Conservation (phyloP, 2,113 vertebrate genomes). For the Lathamus discolor region DNA sequence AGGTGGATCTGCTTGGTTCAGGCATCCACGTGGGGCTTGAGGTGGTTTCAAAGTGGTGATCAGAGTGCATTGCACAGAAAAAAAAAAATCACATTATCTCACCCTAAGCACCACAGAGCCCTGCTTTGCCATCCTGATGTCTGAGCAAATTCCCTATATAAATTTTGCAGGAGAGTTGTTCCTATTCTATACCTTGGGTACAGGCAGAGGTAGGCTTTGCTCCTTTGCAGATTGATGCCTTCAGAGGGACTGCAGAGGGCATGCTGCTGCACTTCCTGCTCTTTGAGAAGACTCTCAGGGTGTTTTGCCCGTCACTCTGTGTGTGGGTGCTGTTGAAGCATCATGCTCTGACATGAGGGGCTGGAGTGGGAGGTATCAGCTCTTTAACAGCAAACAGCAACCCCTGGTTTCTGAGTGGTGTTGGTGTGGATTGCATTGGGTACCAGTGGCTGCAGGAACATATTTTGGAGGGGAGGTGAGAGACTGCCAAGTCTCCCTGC, state of each 20-base stretch:
- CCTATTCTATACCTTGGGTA: background rate
- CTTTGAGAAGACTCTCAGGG: rapidly evolving
- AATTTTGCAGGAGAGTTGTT: background rate
- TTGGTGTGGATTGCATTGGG: background rate
- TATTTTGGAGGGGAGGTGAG: background rate
- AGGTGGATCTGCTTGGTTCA: background rate
- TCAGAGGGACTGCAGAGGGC: background rate
- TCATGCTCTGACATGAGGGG: rapidly evolving
- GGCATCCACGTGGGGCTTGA: background rate
- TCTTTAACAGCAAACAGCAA: background rate
- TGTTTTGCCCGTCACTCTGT: rapidly evolving
- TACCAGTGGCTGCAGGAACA: background rate
- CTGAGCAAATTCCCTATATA: background rate
- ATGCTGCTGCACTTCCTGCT: background rate
- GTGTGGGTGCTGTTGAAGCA: background rate
- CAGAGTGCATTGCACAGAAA: background rate
- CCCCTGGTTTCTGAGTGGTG: rapidly evolving
- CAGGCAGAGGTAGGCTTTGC: background rate
- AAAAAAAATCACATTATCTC: background rate
- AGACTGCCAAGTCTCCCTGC: background rate
- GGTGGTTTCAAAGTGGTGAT: background rate
- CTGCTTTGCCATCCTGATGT: background rate
- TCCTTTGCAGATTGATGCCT: background rate
- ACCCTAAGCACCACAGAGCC: background rate
- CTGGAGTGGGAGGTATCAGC: background rate